Conservation (phyloP, 1,140 invertebrate species). For the Macrobrachium rosenbergii region DNA sequence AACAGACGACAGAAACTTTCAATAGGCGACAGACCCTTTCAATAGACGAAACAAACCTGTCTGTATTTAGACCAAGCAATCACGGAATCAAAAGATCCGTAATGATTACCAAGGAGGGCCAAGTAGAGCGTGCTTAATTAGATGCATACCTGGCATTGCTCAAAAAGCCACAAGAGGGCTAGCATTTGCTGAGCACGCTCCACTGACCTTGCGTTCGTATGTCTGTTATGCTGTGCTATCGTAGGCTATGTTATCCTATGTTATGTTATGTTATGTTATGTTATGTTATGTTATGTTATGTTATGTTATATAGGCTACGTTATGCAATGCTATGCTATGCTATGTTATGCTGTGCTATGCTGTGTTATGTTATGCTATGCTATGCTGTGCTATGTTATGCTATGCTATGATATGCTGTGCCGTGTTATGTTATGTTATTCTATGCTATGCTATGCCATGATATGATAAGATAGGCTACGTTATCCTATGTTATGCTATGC, state of each 20-base stretch:
- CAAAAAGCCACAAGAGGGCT: too few relatives aligned
- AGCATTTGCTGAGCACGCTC: too few relatives aligned
- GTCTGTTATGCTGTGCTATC: background rate
- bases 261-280: background rate
- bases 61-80: too few relatives aligned
- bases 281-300: background rate
- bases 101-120: too few relatives aligned
- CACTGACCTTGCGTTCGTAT: too few relatives aligned
- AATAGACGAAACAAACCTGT: too few relatives aligned
- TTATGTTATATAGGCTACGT: too few relatives aligned
- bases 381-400: background rate
- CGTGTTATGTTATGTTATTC: background rate
- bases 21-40: too few relatives aligned
- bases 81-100: too few relatives aligned
- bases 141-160: too few relatives aligned
- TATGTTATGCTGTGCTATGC: background rate
- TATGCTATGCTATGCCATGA: background rate
- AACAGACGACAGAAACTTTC: too few relatives aligned
- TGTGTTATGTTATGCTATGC: background rate
- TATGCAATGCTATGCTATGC: background rate
- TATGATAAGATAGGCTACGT: background rate
- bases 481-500: background rate
- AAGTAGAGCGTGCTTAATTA: too few relatives aligned
- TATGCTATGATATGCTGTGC: background rate
- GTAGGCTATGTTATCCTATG: background rate